Base-by-base conservation (phyloP, 2,888 invertebrate genomes). In the Stenchaetothrips biformis region DNA sequence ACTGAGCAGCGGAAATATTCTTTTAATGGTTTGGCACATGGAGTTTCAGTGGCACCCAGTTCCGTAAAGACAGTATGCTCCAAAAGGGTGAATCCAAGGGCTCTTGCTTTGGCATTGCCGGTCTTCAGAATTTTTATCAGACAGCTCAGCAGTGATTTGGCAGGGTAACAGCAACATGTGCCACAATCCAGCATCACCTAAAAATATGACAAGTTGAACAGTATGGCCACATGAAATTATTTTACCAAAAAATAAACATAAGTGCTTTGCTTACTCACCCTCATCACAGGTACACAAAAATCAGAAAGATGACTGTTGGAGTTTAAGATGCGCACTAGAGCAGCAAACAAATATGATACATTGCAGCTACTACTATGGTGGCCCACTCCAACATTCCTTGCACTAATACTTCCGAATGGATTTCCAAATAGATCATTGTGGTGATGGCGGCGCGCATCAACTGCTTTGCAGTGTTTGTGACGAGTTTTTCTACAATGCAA, bases 141-240 rank as follows among this genome's bases (percentile, higher is more conserved):
- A 83, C 87, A 88, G 80, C 88, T 87, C 85, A 90, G 86, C 0
- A 91, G 85, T 7, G 86, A 85, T 16, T 88, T 88, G 0, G 90
- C 88, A 0, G 91, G 89, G 83, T 91, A 90, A 84, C 92, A 92
- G 84, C 92, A 92, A 84, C 92, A 92, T 0, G 89, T 90, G 0
- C 92, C 92, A 80, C 89, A 89, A 78, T 87, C 86, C 11, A 89
- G 87, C 88, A 90, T 89, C 2, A 89, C 89, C 82, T 89, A 88
- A 0, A 91, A 74, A 74, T 37, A 37, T 37, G 4, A 2, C 1
- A 37, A 4, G 37, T 37, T 37, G 2, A 37, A 37, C 4, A 37
- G 37, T 37, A 37, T 37, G 37, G 2, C 37, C 4, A 37, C 1
- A 37, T 37, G 4, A 37, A 37, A 2, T 37, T 37, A 37, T 37